These are phyloP conservation scores for Scolopax bukidnonensis DNA, from an alignment of 2,797 vertebrate genomes.

Conservation along the genomic window DNA sequence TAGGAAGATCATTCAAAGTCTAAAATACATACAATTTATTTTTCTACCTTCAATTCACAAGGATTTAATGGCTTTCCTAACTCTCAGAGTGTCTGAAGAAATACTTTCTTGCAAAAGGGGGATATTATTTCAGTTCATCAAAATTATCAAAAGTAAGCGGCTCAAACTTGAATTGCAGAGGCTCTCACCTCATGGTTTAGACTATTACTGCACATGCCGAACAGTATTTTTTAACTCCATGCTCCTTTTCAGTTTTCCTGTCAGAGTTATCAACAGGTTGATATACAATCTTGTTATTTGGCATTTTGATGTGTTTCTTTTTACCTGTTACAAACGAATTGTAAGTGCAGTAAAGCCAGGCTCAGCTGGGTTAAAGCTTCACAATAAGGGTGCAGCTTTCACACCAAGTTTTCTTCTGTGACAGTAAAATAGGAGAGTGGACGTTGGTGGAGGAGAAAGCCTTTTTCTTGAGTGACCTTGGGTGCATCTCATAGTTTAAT, in stretches of 20 bases:
- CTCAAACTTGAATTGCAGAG: not conserved
- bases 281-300: constrained; percentile 20
- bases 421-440: not conserved
- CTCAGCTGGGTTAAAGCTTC: not conserved
- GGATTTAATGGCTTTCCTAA: constrained; percentile 74
- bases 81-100: constrained; percentile 53
- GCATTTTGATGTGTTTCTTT: not conserved
- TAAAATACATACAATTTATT: constrained; percentile 79
- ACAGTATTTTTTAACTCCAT: constrained; percentile 25
- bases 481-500: not conserved
- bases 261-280: constrained; percentile 77
- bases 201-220: not conserved
- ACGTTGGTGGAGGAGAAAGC: not conserved
- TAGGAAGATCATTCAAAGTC: constrained; percentile 77
- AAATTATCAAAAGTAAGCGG: constrained; percentile 51
- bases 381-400: not conserved
- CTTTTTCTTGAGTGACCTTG: not conserved
- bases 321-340: not conserved
- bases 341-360: not conserved
- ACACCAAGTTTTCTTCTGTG: not conserved
- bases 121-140: constrained; percentile 59
- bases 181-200: constrained; percentile 34
- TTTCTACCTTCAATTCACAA: constrained; percentile 76
- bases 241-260: not conserved
- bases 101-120: constrained; percentile 33